Evolutionary conservation across 2,113 vertebrate species (phyloP).

Genomic region (Microcebus tavaratra): DNA sequence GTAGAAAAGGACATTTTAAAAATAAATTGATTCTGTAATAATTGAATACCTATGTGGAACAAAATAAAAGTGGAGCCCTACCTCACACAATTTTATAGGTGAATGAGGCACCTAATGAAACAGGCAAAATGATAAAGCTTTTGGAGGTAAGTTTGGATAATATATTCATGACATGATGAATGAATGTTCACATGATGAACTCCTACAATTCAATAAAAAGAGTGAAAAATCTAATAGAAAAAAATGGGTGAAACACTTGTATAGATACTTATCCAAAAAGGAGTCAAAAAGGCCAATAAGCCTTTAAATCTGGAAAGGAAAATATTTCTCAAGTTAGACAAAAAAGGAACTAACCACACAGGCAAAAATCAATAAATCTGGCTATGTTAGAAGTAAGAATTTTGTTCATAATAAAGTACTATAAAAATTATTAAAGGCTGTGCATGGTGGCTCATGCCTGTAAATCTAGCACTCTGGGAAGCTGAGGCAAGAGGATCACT

Average conservation of each 20-base stretch:
- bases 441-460: neutral
- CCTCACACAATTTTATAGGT: neutral
- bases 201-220: too few relatives aligned
- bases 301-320: neutral
- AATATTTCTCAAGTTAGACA: conserved; percentile 1
- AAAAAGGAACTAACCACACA: neutral
- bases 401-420: neutral
- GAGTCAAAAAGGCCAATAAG: too few relatives aligned
- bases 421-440: neutral
- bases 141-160: neutral
- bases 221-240: too few relatives aligned
- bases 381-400: neutral
- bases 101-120: neutral
- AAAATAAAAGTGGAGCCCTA: neutral
- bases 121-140: neutral
- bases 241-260: too few relatives aligned
- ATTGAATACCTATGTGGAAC: neutral
- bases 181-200: too few relatives aligned
- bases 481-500: neutral
- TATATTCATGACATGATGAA: neutral
- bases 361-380: neutral
- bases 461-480: neutral
- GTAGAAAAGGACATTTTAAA: neutral
- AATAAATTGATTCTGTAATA: neutral
- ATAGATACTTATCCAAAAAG: too few relatives aligned